Evolutionary conservation across 1,140 invertebrate genomes (phyloP), one percentile per base, ranked within the genome.

Genomic region (Drosophila nigrodunni): DNA sequence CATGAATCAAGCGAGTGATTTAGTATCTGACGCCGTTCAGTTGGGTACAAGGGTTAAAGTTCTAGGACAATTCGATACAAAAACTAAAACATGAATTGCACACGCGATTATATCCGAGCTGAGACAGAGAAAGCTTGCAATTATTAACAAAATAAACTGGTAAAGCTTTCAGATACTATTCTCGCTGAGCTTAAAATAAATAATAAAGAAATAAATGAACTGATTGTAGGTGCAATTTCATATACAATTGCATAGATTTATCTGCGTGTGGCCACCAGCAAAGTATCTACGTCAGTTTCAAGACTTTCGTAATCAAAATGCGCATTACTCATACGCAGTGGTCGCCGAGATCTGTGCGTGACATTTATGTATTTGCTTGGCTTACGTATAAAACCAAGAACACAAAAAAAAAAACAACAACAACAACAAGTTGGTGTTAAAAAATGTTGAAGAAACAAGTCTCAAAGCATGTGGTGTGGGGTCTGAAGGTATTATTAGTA

Each of bases 1-100:
- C 88, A 90, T 91, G 88, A 90, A 91, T 90, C 76, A 90, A 90
- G 74, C 64, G 88, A 88, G 82, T 90, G 88, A 90, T 91, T 70
- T 49, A 49, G 60, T 15, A 50, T 47, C 52, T 76, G 80, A 74
- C 78, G 79, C 65, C 59, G 46, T 66, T 43, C 50, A 34, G 11
- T 44, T 46, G 18, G 21, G 75, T 74, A 44, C 72, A 73, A 78
- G 60, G 68, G 30, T 64, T 64, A 34, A 41, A 41, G 39, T 41
- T 41, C 39, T 41, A 41, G 39, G 39, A 52, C 72, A 50, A 69
- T 70, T 68, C 50, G 55, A 69, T 70, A 67, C 50, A 76, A 70
- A 73, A 41, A 15, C 50, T 49, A 55, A 50, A 85, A 71, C 86
- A 89, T 78, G 86, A 86, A 77, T 57, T 75, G 67, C 78, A 69